These are phyloP conservation scores for Bhutanitis thaidina DNA, from an alignment of 2,888 invertebrate species.

Conservation along the genomic window DNA sequence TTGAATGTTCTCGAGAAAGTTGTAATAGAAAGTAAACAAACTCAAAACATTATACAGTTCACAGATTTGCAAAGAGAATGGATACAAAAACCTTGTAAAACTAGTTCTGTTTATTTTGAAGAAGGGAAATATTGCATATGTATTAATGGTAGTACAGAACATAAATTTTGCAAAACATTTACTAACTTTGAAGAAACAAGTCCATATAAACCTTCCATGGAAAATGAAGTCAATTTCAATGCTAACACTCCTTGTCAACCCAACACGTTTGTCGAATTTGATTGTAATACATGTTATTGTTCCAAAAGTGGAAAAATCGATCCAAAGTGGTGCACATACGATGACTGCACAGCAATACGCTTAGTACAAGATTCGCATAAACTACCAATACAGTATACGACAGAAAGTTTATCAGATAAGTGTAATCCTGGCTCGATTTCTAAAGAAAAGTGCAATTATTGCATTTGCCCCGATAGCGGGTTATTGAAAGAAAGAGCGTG, in stretches of 20 bases:
- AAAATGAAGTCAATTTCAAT: conserved; percentile 31
- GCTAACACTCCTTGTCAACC: conserved; percentile 50
- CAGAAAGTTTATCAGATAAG: conserved; percentile 25
- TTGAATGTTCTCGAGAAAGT: conserved; percentile 49
- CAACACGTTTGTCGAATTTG: conserved; percentile 56
- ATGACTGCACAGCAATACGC: conserved; percentile 57
- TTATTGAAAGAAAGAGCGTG: conserved; percentile 44
- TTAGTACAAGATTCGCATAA: conserved; percentile 40
- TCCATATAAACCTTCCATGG: conserved; percentile 18
- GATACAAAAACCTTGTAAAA: conserved; percentile 38
- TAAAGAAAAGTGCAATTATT: conserved; percentile 62
- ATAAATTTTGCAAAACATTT: conserved; percentile 44
- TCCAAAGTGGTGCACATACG: conserved; percentile 66
- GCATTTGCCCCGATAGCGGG: conserved; percentile 62
- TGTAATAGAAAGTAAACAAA: conserved; percentile 35
- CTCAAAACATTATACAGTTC: conserved; percentile 37
- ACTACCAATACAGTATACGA: conserved; percentile 11
- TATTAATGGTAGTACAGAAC: conserved; percentile 44
- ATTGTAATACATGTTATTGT: conserved; percentile 70
- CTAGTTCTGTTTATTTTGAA: conserved; percentile 48
- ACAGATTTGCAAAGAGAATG: conserved; percentile 33
- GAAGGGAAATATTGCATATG: conserved; percentile 56
- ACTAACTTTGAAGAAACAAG: conserved; percentile 4
- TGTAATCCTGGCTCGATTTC: conserved; percentile 58
- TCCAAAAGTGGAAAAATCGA: conserved; percentile 56